Evolutionary conservation across 2,797 vertebrate genomes (phyloP), one percentile per base, ranked within the genome.

Genomic region (Cephalopachus bancanus): DNA sequence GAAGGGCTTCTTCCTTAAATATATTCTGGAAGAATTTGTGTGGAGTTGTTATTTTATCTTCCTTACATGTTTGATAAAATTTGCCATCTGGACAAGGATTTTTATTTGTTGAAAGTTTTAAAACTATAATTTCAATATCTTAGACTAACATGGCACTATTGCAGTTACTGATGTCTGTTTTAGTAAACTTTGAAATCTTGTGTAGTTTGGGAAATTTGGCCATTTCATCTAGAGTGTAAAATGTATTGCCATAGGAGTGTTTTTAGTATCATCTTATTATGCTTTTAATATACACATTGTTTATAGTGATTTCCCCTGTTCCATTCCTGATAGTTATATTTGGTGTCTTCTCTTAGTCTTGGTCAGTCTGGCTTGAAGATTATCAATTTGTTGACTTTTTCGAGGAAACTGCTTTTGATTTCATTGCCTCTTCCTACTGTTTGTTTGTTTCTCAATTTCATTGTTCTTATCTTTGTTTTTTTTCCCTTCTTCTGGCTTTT

Each of bases 81-180:
- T 64, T 88, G 49, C 62, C 79, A 91, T 60, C 20, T 85, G n/a
- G 28, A 83, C 26, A 12, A 83, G 16, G 20, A 69, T 74, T 89
- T 72, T 57, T 91, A 22, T 33, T 92, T 93, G 28, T 91, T 81
- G 62, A 7, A 96, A 93, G 49, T 75, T 91, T 78, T 79, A 24
- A 92, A 89, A 85, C 2, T 80, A 64, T 28, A 81, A 65, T 53
- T 93, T 94, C 4, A 67, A 26, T 71, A 91, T 80, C 22, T 62
- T 79, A 94, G n/a, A 84, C 53, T 83, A 76, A 33, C 7, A 88
- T 30, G 72, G 26, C 51, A 84, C 2, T 55, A 62, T 83, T 87
- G 67, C 62, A 37, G 57, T 94, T 92, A 69, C 19, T 71, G 16
- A 26, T 55, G 3, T 71, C 71, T 78, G 10, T 49, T 90, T 87